phyloP scores from a whole-genome alignment of 2,888 invertebrate species.

The Drosophila cracens region DNA sequence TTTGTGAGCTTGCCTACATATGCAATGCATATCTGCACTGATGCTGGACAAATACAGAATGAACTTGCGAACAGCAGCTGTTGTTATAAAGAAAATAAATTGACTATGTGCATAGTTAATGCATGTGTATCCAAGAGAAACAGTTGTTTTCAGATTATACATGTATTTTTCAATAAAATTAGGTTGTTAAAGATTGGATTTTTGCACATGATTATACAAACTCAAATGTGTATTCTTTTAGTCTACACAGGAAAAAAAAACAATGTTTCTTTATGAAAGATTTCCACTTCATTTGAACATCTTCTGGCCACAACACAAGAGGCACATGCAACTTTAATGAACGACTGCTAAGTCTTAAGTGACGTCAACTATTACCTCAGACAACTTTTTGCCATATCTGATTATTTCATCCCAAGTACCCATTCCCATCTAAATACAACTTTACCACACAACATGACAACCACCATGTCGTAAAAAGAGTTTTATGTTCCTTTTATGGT shows the following conservation, averaged over 20 bases:
- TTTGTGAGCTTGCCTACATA: background rate
- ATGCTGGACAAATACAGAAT: background rate
- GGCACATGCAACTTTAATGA: background rate
- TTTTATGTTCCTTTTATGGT: constrained; percentile 81
- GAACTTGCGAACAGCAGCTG: background rate
- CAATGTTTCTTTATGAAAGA: background rate
- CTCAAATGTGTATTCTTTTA: background rate
- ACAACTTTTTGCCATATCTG: constrained; percentile 8
- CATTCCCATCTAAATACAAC: constrained; percentile 12
- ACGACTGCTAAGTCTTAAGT: background rate
- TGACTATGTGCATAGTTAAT: background rate
- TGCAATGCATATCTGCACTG: background rate
- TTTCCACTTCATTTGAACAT: background rate
- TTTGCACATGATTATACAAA: background rate
- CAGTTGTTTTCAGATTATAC: background rate
- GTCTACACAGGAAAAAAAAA: background rate
- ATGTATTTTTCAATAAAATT: background rate
- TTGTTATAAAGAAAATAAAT: background rate
- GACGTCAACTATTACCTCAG: constrained; percentile 3
- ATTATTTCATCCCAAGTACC: constrained; percentile 17
- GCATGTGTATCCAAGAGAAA: background rate
- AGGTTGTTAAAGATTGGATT: background rate
- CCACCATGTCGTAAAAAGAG: constrained; percentile 77
- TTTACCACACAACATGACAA: constrained; percentile 55
- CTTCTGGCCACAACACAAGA: background rate